phyloP scores from a whole-genome alignment of 2,888 invertebrate species.

The Lasioglossum lativentre region DNA sequence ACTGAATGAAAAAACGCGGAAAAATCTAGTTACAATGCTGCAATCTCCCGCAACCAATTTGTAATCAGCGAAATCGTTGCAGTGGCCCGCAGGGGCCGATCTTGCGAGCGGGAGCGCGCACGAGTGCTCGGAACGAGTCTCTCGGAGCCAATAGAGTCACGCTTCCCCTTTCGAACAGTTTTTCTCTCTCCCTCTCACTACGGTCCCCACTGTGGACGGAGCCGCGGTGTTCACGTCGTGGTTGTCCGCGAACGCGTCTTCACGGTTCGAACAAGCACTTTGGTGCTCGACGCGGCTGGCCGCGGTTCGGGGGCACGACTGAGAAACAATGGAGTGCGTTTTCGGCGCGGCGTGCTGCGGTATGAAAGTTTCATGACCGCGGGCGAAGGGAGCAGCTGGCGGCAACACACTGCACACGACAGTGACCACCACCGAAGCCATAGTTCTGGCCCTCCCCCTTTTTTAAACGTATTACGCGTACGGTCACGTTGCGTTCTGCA shows the following conservation, averaged over 20 bases:
- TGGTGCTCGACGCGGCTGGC: not conserved
- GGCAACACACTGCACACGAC: constrained; percentile 63
- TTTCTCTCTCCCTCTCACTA: not conserved
- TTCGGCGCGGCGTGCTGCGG: constrained; percentile 33
- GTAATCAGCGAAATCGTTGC: not conserved
- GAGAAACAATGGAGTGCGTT: constrained; percentile 28
- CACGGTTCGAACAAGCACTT: not conserved
- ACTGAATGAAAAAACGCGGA: too few relatives aligned
- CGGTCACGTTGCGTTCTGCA: constrained; percentile 78
- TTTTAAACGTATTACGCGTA: constrained; percentile 82
- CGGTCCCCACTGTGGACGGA: not conserved
- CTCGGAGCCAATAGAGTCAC: not conserved
- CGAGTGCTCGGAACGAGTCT: not conserved
- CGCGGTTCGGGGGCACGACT: constrained; percentile 12
- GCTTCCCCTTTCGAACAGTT: not conserved
- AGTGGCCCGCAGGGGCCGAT: not conserved
- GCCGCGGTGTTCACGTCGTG: not conserved
- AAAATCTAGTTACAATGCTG: not conserved
- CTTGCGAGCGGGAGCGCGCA: not conserved
- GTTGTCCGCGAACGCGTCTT: not conserved
- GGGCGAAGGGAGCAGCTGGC: constrained; percentile 65
- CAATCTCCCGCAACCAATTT: not conserved
- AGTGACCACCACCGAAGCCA: constrained; percentile 76
- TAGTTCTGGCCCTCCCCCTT: constrained; percentile 64
- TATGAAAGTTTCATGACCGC: constrained; percentile 47